Percentiles rank a stretch among this genome's conserved stretches.
Evolutionary conservation across 1,140 invertebrate species (phyloP).

Genomic region (Lepidotrigona ventralis): DNA sequence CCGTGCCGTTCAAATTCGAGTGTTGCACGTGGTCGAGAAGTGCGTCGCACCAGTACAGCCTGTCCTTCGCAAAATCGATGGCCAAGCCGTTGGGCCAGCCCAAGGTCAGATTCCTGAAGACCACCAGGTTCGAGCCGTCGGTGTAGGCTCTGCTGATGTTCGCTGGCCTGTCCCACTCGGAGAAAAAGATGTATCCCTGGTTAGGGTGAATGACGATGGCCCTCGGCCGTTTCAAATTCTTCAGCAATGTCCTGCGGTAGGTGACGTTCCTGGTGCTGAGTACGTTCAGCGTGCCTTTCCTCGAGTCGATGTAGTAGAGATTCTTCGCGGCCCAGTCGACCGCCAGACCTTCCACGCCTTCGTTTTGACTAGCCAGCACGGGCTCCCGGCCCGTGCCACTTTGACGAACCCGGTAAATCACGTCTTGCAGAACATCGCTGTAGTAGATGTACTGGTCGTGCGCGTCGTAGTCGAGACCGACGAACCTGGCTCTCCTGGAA

Average conservation of each 20-base stretch:
- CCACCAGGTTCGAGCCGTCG: constrained; percentile 91
- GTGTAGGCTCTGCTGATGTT: constrained; percentile 95
- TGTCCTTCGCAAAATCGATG: constrained; percentile 92
- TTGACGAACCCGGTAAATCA: constrained; percentile 94
- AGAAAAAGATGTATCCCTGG: constrained; percentile 95
- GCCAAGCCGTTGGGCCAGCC: constrained; percentile 98
- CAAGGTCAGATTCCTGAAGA: constrained; percentile 95
- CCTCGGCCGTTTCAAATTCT: constrained; percentile 93
- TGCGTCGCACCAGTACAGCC: constrained; percentile 97
- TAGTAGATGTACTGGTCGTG: constrained; percentile 96
- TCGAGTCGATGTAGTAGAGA: constrained; percentile 98
- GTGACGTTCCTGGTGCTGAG: constrained; percentile 92
- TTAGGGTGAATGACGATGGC: constrained; percentile 98
- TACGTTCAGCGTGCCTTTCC: constrained; percentile 97
- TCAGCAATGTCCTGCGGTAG: constrained; percentile 90
- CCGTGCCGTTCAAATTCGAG: constrained; percentile 95
- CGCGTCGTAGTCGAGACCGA: constrained; percentile 98
- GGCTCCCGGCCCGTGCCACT: constrained; percentile 95
- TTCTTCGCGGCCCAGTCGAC: constrained; percentile 99
- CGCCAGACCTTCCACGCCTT: constrained; percentile 97
- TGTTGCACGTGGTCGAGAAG: constrained; percentile 97
- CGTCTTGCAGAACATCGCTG: constrained; percentile 97
- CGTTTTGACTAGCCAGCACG: constrained; percentile 96
- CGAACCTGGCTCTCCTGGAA: constrained; percentile 94
- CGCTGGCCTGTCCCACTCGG: constrained; percentile 97